Conservation (phyloP, 2,888 invertebrate genomes). For the Tanytarsus gracilentus region DNA sequence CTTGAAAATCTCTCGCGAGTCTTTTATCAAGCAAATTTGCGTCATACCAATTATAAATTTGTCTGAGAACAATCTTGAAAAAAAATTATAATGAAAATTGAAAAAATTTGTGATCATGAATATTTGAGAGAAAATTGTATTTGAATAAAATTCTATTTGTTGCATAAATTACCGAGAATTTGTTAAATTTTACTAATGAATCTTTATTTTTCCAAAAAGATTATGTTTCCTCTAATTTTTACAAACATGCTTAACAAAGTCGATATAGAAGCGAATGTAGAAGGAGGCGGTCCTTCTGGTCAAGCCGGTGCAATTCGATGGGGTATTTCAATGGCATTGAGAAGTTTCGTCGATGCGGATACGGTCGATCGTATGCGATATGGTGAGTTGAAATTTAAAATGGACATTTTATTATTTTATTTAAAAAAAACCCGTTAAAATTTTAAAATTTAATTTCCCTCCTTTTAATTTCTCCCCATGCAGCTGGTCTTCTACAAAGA, state of each 20-base stretch:
- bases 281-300: constrained; percentile 64
- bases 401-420: not conserved
- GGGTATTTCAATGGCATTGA: constrained; percentile 75
- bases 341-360: constrained; percentile 70
- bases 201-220: constrained; percentile 40
- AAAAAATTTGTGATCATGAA: not conserved
- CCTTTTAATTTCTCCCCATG: not conserved
- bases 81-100: no score
- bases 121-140: not conserved
- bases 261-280: constrained; percentile 71
- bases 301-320: constrained; percentile 85
- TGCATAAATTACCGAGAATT: no score
- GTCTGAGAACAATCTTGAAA: no score
- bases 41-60: no score
- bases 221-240: constrained; percentile 78
- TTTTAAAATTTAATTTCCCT: not conserved
- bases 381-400: constrained; percentile 47
- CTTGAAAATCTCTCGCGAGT: no score
- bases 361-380: constrained; percentile 77
- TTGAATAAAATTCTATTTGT: no score
- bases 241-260: constrained; percentile 64
- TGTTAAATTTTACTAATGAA: no score
- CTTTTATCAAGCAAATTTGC: no score
- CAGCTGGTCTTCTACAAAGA: constrained; percentile 76
- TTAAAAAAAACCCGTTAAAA: not conserved